These are phyloP conservation scores for Poecilia gillii DNA, from an alignment of 2,797 vertebrate species.

Conservation along the genomic window DNA sequence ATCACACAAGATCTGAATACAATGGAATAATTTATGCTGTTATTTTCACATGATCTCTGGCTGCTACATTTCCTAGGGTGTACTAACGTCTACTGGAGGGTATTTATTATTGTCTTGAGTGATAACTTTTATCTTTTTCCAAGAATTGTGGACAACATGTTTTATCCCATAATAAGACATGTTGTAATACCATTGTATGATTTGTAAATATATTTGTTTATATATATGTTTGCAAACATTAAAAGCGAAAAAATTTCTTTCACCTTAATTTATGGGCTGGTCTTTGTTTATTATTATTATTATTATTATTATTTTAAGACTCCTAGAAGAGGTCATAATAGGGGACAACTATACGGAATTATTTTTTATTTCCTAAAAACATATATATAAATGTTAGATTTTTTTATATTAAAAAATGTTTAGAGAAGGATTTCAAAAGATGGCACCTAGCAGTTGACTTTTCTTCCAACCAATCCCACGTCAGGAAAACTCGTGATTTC, in stretches of 20 bases:
- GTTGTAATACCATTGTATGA: slow-evolving; percentile 52
- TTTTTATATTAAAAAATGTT: neutral
- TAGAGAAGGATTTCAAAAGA: neutral
- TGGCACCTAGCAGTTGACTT: neutral
- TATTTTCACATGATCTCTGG: slow-evolving; percentile 59
- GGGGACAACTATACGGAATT: neutral
- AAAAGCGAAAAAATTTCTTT: slow-evolving; percentile 50
- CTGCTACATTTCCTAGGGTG: slow-evolving; percentile 57
- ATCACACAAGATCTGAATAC: slow-evolving; percentile 52
- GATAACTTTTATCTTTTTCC: slow-evolving; percentile 49
- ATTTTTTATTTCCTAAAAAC: neutral
- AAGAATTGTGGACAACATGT: slow-evolving; percentile 47
- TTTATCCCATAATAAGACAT: slow-evolving; percentile 50
- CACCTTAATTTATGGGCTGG: neutral
- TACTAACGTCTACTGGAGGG: slow-evolving; percentile 49
- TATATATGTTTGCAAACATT: slow-evolving; percentile 53
- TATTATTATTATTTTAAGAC: neutral
- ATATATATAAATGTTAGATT: neutral
- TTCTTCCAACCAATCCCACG: slow-evolving; percentile 50
- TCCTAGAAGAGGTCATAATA: neutral
- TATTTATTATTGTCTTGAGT: slow-evolving; percentile 64
- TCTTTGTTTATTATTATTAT: too few relatives aligned
- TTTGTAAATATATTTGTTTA: slow-evolving; percentile 83
- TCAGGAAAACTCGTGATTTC: rapidly evolving
- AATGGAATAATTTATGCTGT: slow-evolving; percentile 59